phyloP scores from a whole-genome alignment of 2,888 invertebrate species.

The Mystacides longicornis region DNA sequence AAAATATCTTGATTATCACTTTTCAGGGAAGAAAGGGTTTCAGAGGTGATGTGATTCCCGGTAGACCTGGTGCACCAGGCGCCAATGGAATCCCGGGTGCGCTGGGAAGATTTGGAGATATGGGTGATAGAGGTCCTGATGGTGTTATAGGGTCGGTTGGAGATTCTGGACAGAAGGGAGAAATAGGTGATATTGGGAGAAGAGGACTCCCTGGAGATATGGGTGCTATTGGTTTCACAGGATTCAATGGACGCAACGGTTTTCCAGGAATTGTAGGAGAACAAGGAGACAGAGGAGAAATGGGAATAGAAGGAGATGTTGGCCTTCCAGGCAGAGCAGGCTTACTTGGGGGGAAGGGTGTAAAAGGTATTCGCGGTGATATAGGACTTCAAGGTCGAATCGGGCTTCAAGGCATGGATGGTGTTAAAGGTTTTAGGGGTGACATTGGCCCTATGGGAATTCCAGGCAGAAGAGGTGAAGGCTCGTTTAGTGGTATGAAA shows the following conservation, averaged over 20 bases:
- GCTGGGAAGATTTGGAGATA: constrained; percentile 29
- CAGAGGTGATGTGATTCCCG: constrained; percentile 31
- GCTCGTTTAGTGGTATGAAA: constrained; percentile 53
- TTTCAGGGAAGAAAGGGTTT: constrained; percentile 36
- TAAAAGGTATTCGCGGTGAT: constrained; percentile 47
- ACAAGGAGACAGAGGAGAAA: constrained; percentile 41
- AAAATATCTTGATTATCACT: too few species aligned
- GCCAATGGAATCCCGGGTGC: constrained; percentile 15
- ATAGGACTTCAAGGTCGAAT: constrained; percentile 35
- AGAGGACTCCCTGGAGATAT: constrained; percentile 38
- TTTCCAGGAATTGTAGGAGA: constrained; percentile 41
- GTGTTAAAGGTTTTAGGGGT: constrained; percentile 51
- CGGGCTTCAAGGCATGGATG: constrained; percentile 40
- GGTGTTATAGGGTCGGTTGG: constrained; percentile 42
- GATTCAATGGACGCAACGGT: constrained; percentile 38
- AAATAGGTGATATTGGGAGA: constrained; percentile 35
- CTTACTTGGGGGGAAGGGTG: constrained; percentile 42
- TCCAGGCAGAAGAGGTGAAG: constrained; percentile 54
- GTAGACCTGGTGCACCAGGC: constrained; percentile 27
- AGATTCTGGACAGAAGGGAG: constrained; percentile 51
- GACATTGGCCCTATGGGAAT: constrained; percentile 40
- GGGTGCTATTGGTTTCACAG: constrained; percentile 28
- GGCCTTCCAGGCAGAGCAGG: constrained; percentile 50
- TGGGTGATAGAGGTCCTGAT: constrained; percentile 40
- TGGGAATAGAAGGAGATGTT: constrained; percentile 50